Evolutionary conservation across 2,888 invertebrate species (phyloP), one percentile per base, ranked within the genome.

Genomic region (Sussaba pulchella): DNA sequence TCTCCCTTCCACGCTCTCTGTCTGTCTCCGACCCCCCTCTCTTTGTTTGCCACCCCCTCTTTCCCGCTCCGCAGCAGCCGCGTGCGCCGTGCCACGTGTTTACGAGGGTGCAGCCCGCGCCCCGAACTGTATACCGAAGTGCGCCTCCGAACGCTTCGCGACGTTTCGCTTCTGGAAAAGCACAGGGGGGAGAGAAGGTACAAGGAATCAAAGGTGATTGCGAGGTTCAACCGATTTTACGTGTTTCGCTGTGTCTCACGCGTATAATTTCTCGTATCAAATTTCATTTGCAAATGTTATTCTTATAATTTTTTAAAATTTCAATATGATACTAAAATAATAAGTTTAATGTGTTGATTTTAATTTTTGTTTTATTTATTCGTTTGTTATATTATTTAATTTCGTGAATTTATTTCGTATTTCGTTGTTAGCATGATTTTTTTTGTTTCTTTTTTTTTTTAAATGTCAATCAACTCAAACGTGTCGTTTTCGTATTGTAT

Each of bases 81-180:
- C 87, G 89, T 85, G 87, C 87, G 87, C 86, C 84, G 85, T 85
- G 86, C 89, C 89, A 89, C 89, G 89, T 89, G 88, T 88, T 86
- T 83, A 83, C 84, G 75, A 81, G 81, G 77, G 69, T 84, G 82
- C 77, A 81, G 24, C 69, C 63, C 77, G 63, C 64, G 36, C 76
- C 47, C 72, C 50, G 54, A 54, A 64, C 64, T 24, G 41, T 78
- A 67, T 61, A 72, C 52, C 71, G 66, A 66, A 66, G 59, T 50
- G 54, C 19, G 39, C 14, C n/a, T n/a, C 45, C 74, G 64, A 41
- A 12, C 63, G 57, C 70, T 57, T 66, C 74, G 70, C 74, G 69
- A 79, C 17, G 36, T 69, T 70, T 70, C 50, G 70, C 17, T 71
- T 79, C 70, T 79, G 79, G 59, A 74, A 79, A 74, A 59, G 70